Base-by-base conservation (phyloP, 1,140 invertebrate species). In the Brachionus rubens region DNA sequence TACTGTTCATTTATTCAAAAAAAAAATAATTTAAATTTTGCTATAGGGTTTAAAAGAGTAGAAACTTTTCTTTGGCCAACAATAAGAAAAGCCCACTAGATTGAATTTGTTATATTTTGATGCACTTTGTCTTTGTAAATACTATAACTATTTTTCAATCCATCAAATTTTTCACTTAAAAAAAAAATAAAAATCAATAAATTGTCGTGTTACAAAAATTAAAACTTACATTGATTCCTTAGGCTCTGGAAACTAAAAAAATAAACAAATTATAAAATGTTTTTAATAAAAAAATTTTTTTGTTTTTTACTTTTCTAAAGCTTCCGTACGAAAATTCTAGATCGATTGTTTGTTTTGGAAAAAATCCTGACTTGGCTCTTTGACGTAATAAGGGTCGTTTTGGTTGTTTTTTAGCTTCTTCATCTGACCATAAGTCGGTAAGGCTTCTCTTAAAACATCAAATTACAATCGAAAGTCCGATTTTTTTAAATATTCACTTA, bases 51-150 rank as follows among this genome's bases (percentile, higher is more conserved):
- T 54, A 9, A 54, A 21, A 14, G n/a, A n/a, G n/a, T n/a, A n/a
- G n/a, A n/a, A n/a, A n/a, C n/a, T n/a, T n/a, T n/a, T n/a, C n/a
- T n/a, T n/a, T n/a, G n/a, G n/a, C n/a, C n/a, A n/a, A n/a, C n/a
- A n/a, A n/a, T n/a, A n/a, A n/a, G 9, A 26, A 54, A 54, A 28
- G 33, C 33, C 16, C 12, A 54, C 52, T 54, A 54, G 33, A 54
- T 54, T 28, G 52, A 54, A 54, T 28, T 54, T 12, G 52, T 54
- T 28, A 54, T 54, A 14, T 54, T 54, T 54, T 54, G 52, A 26
- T 24, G 12, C 3, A 54, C 52, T 54, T 54, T 54, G 9, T 54
- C 52, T 26, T 54, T 54, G 21, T 54, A 54, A 54, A 54, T 28
- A 12, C 16, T 28, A 28, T 54, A 54, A 28, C 52, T 54, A 10